Base-by-base conservation (phyloP, 2,113 vertebrate species). In the Halichoerus grypus region DNA sequence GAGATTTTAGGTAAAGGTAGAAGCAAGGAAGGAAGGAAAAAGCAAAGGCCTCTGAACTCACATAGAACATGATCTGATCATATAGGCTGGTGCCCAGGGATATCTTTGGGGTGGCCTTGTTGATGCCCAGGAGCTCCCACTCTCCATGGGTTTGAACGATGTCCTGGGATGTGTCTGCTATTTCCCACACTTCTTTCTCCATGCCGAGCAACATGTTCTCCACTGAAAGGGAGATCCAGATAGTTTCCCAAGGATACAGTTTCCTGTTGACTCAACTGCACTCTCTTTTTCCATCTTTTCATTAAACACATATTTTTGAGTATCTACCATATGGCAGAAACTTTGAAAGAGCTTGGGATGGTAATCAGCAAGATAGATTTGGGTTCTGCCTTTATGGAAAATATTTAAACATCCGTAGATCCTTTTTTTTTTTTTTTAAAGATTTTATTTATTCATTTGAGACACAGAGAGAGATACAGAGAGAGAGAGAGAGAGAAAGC, bases 221-320 rank as follows among this genome's bases (percentile, higher is more conserved):
- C 83, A 69, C 49, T 85, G 96, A 42, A 86, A 89, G 42, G 67
- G 33, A 92, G 46, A 18, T 46, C 19, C 12, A 16, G 57, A 85
- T 15, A 7, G 49, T 49, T 76, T 42, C 59, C 85, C 51, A 74
- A 36, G 5, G 46, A 63, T 26, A 22, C 7, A 31, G 11, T 57
- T 72, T 86, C 81, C 72, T 86, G 8, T 51, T 71, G 55, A 63
- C 36, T 94, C 65, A 91, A 26, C 61, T 28, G 57, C 26, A n/a
- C 36, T 87, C n/a, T 71, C 26, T 63, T 94, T 91, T n/a, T 71
- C 31, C 33, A 18, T 88, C 8, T 59, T 51, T 85, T 57, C 46
- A 99, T 51, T 88, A 72, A 99, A 98, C 84, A 99, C 98, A 67
- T 98, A 63, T 55, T 63, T 88, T 49, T 84, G 22, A 59, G 13